Evolutionary conservation across 2,113 vertebrate genomes (phyloP).

Genomic region (Coryphaenoides rupestris): DNA sequence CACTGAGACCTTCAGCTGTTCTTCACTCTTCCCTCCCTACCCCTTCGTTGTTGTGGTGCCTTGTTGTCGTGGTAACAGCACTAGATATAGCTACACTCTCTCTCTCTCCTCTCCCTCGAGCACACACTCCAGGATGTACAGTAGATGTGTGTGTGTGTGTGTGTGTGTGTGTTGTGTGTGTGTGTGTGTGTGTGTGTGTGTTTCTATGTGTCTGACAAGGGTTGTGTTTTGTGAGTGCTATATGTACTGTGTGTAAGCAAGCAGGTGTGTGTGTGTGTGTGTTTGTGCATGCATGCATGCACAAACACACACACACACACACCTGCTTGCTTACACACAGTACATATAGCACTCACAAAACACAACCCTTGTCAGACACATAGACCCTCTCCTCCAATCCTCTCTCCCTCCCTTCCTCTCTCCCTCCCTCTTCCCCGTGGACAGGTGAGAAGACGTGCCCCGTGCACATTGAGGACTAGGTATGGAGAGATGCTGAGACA

Average conservation of each 20-base stretch:
- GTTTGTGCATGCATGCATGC: constrained; percentile 20
- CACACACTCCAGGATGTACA: not conserved
- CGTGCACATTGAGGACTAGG: constrained; percentile 94
- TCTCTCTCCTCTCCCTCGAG: constrained; percentile 32
- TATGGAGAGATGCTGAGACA: constrained; percentile 64
- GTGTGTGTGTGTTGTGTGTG: constrained; percentile 18
- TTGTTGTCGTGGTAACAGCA: constrained; percentile 24
- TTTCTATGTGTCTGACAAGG: not conserved
- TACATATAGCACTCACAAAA: no score
- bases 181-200: constrained; percentile 2
- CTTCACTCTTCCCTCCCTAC: constrained; percentile 53
- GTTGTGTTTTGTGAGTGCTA: not conserved
- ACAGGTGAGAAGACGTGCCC: constrained; percentile 93
- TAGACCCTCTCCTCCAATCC: constrained; percentile 43
- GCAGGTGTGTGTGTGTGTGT: constrained; percentile 9
- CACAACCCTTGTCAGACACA: no score
- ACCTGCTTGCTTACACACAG: no score
- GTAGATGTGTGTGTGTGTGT: constrained; percentile 17
- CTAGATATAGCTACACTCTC: constrained; percentile 43
- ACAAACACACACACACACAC: constrained; percentile 10
- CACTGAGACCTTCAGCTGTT: constrained; percentile 40
- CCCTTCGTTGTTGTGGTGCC: constrained; percentile 54
- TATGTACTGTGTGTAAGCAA: not conserved
- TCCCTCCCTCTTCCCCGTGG: constrained; percentile 69
- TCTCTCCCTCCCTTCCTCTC: constrained; percentile 30